Conservation (phyloP, 2,113 vertebrate genomes). For the Odocoileus virginianus region DNA sequence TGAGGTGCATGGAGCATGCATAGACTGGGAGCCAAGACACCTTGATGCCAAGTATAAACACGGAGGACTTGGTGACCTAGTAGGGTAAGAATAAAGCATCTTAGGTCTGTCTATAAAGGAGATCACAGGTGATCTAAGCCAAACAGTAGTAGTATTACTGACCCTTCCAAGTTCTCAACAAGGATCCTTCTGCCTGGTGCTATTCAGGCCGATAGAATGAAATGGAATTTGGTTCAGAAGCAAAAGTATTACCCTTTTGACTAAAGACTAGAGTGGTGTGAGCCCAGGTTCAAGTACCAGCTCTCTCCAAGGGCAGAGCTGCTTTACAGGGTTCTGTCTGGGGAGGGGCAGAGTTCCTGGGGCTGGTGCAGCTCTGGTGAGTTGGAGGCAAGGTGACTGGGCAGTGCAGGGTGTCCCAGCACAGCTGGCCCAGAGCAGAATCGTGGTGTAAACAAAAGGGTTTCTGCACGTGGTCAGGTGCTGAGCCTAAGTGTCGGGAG, state of each 20-base stretch:
- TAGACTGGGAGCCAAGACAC: background rate
- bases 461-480: rapidly evolving
- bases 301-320: background rate
- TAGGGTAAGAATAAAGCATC: background rate
- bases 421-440: background rate
- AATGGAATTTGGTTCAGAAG: background rate
- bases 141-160: background rate
- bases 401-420: background rate
- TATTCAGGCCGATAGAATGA: background rate
- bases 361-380: background rate
- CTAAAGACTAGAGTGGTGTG: no score
- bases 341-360: no score
- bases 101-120: background rate
- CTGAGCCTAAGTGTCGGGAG: background rate
- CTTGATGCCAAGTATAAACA: background rate
- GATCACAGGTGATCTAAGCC: background rate
- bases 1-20: background rate
- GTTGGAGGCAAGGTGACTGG: background rate
- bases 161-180: background rate
- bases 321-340: background rate
- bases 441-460: rapidly evolving
- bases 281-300: background rate
- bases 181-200: background rate
- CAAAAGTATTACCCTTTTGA: background rate
- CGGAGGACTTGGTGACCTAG: background rate